phyloP scores from a whole-genome alignment of 92 coral and sea anemone genomes.

The Montipora capitata region DNA sequence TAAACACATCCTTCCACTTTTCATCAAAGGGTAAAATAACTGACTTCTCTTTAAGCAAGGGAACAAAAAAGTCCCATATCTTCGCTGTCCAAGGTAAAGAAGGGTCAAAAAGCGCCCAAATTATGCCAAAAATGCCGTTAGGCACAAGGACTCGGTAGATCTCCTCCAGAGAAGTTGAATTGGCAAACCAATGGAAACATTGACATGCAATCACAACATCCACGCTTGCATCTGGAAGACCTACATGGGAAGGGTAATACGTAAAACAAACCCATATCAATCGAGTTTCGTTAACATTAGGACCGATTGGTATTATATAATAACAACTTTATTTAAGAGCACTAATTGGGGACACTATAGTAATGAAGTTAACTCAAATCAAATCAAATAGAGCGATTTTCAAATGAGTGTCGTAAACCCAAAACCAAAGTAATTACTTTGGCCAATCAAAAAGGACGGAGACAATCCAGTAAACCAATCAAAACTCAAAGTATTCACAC shows the following conservation, averaged over 20 bases:
- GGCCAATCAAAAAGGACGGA: too few species aligned
- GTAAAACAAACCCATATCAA: too few species aligned
- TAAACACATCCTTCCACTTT: slow-evolving; percentile 14
- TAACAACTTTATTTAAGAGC: too few species aligned
- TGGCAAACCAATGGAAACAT: slow-evolving; percentile 7
- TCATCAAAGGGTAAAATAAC: neutral
- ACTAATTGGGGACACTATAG: too few species aligned
- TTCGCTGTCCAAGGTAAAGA: neutral
- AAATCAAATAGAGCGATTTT: too few species aligned
- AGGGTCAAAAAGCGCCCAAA: neutral
- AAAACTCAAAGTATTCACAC: too few species aligned
- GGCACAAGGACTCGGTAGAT: slow-evolving; percentile 4
- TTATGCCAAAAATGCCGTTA: neutral
- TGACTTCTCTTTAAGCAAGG: neutral
- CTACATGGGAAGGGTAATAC: neutral
- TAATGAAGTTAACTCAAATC: too few species aligned
- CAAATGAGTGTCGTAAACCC: too few species aligned
- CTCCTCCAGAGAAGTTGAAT: neutral
- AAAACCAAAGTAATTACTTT: too few species aligned
- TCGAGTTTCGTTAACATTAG: too few species aligned
- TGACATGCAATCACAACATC: slow-evolving; percentile 1
- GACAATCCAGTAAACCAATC: too few species aligned
- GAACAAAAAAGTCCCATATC: neutral
- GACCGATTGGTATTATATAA: too few species aligned
- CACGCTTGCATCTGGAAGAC: slow-evolving; percentile 11